Conservation (phyloP, 2,797 vertebrate genomes). For the Sebastes nivosus region DNA sequence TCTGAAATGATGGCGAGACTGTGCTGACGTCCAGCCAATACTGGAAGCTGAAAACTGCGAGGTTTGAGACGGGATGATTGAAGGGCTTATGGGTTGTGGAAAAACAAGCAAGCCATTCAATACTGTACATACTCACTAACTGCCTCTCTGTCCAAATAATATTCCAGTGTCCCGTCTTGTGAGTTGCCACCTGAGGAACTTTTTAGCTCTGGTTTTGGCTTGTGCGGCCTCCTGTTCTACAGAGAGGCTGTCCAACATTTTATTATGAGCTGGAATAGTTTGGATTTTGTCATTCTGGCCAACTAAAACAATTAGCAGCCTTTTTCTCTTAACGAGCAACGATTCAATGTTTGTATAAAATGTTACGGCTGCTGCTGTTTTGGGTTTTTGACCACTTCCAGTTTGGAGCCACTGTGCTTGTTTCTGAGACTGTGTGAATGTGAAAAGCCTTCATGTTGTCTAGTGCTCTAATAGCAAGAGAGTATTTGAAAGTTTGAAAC, state of each 20-base stretch:
- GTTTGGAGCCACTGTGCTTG: background rate
- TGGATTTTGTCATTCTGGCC: background rate
- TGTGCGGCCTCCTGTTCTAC: background rate
- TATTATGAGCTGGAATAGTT: background rate
- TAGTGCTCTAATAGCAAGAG: background rate
- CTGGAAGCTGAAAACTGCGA: background rate
- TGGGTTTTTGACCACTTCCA: background rate
- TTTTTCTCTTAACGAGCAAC: background rate
- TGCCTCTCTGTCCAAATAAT: background rate
- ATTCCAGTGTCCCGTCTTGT: background rate
- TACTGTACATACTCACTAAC: background rate
- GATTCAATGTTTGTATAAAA: background rate
- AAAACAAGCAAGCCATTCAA: background rate
- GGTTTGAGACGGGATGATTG: background rate
- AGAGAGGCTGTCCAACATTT: background rate
- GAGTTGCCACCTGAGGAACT: background rate
- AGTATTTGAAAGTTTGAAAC: background rate
- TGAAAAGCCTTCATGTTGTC: background rate
- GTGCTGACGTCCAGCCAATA: background rate
- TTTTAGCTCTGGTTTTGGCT: background rate
- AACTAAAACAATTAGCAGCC: constrained; percentile 4
- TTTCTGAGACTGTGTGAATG: background rate
- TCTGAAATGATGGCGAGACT: background rate
- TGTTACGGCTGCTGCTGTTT: background rate
- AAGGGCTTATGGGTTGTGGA: background rate